These are phyloP conservation scores for Alosa sapidissima DNA, from an alignment of 2,797 vertebrate species.

Conservation along the genomic window DNA sequence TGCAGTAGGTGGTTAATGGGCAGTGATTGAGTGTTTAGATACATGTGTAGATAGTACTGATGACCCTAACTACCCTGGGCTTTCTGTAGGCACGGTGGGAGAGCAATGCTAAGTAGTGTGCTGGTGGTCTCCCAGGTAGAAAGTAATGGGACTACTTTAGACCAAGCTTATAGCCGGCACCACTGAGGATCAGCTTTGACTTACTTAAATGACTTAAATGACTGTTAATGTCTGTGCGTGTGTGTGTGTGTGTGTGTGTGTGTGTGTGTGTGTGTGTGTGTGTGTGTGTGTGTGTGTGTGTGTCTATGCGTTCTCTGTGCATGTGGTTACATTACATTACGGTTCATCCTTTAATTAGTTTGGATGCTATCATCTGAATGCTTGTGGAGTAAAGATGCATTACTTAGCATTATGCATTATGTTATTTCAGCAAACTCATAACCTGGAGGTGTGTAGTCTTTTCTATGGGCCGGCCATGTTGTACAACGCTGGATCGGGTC, in stretches of 20 bases:
- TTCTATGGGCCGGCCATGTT: conserved; percentile 29
- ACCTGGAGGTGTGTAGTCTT: conserved; percentile 56
- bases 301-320: background rate
- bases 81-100: background rate
- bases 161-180: background rate
- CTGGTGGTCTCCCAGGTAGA: background rate
- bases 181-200: background rate
- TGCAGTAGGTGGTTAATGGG: background rate
- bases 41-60: background rate
- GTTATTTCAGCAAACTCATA: conserved; percentile 52
- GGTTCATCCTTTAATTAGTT: background rate
- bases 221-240: background rate
- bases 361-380: background rate
- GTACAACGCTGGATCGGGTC: conserved; percentile 48
- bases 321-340: background rate
- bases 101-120: background rate
- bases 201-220: background rate
- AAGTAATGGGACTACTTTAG: background rate
- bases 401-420: background rate
- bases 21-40: background rate
- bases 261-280: background rate
- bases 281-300: background rate
- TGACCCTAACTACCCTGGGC: background rate
- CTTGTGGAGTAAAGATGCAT: background rate
- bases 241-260: background rate